Percentiles rank a stretch among this genome's conserved stretches.
phyloP scores from a whole-genome alignment of 2,113 vertebrate genomes.

The Ameiurus melas region DNA sequence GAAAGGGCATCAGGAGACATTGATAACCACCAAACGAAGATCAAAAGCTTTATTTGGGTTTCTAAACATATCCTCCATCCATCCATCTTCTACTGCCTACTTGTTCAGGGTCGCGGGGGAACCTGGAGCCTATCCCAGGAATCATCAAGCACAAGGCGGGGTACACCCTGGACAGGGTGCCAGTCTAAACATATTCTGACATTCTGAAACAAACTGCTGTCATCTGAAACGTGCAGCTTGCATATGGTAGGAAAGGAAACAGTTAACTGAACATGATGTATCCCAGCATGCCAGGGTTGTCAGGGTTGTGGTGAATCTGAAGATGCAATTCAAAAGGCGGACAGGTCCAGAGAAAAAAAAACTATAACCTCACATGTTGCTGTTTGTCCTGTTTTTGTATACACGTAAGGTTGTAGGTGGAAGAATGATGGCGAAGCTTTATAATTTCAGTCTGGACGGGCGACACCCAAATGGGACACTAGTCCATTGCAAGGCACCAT shows the following conservation, averaged over 20 bases:
- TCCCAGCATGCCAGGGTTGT: not conserved
- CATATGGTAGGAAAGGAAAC: too few species aligned
- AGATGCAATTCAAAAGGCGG: not conserved
- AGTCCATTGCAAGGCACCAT: not conserved
- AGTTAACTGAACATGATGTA: too few species aligned
- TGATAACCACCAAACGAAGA: not conserved
- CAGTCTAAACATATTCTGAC: too few species aligned
- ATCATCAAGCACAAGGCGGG: too few species aligned
- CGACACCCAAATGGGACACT: not conserved
- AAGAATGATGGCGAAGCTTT: not conserved
- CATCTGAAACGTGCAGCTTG: too few species aligned
- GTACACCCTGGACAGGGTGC: too few species aligned
- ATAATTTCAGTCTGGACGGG: not conserved
- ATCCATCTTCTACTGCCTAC: too few species aligned
- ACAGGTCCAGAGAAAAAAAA: not conserved
- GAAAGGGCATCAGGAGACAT: too few species aligned
- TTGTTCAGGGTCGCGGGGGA: too few species aligned
- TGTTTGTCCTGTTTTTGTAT: not conserved
- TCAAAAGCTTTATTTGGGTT: not conserved
- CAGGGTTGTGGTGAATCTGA: not conserved
- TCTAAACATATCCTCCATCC: not conserved
- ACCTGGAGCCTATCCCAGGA: too few species aligned
- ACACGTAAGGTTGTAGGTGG: not conserved
- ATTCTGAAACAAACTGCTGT: not conserved
- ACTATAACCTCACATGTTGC: too few species aligned